phyloP scores from a whole-genome alignment of 2,113 vertebrate species.

The Engystomops pustulosus region DNA sequence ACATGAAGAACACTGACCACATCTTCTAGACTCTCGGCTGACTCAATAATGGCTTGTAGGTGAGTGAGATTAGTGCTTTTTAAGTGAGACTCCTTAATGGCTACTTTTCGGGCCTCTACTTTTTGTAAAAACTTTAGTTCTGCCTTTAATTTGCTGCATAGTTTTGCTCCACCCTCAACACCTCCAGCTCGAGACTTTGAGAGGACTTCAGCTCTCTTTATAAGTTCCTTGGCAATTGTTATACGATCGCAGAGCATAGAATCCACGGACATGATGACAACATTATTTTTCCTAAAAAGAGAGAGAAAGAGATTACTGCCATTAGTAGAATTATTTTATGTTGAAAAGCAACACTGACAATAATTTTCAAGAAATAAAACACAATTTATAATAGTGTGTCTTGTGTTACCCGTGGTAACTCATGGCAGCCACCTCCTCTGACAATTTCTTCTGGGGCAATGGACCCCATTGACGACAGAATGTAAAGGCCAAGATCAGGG shows the following conservation, averaged over 20 bases:
- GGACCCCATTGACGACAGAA: no score
- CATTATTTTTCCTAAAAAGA: slow-evolving; percentile 80
- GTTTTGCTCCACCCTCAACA: slow-evolving; percentile 89
- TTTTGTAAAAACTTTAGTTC: slow-evolving; percentile 90
- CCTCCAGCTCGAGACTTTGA: slow-evolving; percentile 75
- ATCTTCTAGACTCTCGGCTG: slow-evolving; percentile 84
- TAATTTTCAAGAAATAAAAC: no score
- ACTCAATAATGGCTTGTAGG: slow-evolving; percentile 86
- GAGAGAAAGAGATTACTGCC: not conserved
- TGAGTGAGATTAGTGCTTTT: slow-evolving; percentile 97
- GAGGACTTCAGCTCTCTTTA: slow-evolving; percentile 82
- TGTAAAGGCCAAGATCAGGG: no score
- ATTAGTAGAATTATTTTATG: not conserved
- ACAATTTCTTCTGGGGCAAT: no score
- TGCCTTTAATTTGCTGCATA: slow-evolving; percentile 87
- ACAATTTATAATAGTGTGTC: no score
- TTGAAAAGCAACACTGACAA: no score
- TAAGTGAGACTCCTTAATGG: slow-evolving; percentile 90
- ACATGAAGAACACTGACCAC: slow-evolving; percentile 88
- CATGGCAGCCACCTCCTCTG: no score
- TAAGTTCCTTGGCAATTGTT: slow-evolving; percentile 80
- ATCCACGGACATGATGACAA: slow-evolving; percentile 82
- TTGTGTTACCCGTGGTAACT: no score
- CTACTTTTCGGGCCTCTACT: slow-evolving; percentile 84
- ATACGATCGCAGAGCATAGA: slow-evolving; percentile 83